These are phyloP conservation scores for Siniperca scherzeri DNA, from an alignment of 2,797 vertebrate genomes.

Conservation along the genomic window DNA sequence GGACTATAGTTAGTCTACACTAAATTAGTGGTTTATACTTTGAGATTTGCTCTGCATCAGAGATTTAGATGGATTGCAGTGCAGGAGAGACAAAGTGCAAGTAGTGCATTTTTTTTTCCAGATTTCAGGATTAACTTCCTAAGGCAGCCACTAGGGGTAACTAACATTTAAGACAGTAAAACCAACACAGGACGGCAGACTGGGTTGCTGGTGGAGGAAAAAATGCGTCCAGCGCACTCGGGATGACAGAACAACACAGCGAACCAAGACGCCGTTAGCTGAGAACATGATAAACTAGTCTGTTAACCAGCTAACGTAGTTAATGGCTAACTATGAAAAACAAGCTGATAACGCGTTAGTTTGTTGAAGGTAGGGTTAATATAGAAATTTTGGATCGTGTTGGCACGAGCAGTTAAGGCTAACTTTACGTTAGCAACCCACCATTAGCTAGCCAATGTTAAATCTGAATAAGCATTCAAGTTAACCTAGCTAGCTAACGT, in stretches of 20 bases:
- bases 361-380: slow-evolving; percentile 1
- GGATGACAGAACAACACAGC: slow-evolving; percentile 56
- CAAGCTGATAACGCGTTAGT: not conserved
- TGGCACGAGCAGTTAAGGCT: slow-evolving; percentile 43
- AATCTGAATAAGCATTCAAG: slow-evolving; percentile 27
- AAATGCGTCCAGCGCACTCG: slow-evolving; percentile 52
- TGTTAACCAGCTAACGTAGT: not conserved
- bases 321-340: slow-evolving; percentile 1
- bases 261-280: slow-evolving; percentile 3
- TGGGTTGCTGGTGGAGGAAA: slow-evolving; percentile 22
- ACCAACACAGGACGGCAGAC: slow-evolving; percentile 19
- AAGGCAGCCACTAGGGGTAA: slow-evolving; percentile 52
- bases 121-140: not conserved
- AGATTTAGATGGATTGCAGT: not conserved
- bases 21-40: not conserved
- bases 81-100: not conserved
- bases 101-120: not conserved
- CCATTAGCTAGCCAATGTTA: slow-evolving; percentile 60
- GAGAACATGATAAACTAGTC: not conserved
- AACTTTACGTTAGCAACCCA: slow-evolving; percentile 64
- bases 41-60: not conserved
- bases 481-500: slow-evolving; percentile 31
- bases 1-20: not conserved
- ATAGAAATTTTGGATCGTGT: slow-evolving; percentile 27
- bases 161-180: not conserved